These are phyloP conservation scores for Cossypha niveicapilla DNA, from an alignment of 2,797 vertebrate genomes.

Conservation along the genomic window DNA sequence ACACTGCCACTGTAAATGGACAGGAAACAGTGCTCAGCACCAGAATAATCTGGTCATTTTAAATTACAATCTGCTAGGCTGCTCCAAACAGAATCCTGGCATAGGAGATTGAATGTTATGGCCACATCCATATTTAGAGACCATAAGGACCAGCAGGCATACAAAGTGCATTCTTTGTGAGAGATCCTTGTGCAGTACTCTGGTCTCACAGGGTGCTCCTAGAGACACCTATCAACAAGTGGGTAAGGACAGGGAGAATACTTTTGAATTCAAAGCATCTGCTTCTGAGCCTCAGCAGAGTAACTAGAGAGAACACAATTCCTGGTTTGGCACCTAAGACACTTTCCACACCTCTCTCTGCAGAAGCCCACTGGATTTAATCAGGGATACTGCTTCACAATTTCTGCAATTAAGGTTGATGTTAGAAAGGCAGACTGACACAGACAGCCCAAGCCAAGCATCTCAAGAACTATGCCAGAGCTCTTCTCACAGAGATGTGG, in stretches of 20 bases:
- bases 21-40: background rate
- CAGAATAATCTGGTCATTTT: background rate
- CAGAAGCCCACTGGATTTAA: background rate
- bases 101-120: background rate
- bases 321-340: background rate
- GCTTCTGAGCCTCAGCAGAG: background rate
- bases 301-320: background rate
- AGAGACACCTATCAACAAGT: background rate
- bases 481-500: background rate
- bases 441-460: background rate
- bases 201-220: background rate
- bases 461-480: background rate
- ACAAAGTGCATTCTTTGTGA: rapidly evolving
- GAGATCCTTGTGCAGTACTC: background rate
- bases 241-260: background rate
- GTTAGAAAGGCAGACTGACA: background rate
- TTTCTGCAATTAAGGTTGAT: background rate
- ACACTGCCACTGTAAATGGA: background rate
- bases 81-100: background rate
- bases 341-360: background rate
- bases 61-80: background rate
- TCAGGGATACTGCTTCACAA: background rate
- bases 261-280: background rate
- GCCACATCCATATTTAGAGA: background rate
- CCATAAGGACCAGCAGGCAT: background rate